Conservation (phyloP, 2,797 vertebrate species). For the Setipinna tenuifilis region DNA sequence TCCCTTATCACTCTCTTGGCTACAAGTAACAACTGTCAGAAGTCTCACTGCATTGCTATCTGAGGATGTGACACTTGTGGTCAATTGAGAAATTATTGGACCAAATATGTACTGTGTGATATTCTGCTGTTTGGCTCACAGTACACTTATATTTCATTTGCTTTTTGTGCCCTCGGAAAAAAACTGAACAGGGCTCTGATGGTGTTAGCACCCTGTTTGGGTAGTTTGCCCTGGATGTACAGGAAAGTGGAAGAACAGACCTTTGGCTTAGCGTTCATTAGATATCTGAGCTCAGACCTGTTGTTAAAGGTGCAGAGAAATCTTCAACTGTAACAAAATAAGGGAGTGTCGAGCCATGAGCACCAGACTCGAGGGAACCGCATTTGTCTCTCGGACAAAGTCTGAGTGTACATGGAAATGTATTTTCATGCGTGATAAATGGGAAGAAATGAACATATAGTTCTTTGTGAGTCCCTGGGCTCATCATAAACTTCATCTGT, state of each 20-base stretch:
- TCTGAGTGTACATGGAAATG: background rate
- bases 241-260: background rate
- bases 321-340: background rate
- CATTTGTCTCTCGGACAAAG: background rate
- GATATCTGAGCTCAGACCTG: background rate
- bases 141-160: background rate
- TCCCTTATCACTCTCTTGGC: background rate
- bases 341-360: background rate
- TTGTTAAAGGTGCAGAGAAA: background rate
- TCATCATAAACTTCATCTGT: background rate
- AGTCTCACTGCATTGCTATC: background rate
- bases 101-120: background rate
- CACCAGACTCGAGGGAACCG: background rate
- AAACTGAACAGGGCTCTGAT: background rate
- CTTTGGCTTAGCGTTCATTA: background rate
- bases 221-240: background rate
- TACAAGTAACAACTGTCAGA: background rate
- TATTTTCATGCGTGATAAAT: background rate
- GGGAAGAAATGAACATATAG: background rate
- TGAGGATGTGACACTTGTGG: background rate
- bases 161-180: background rate
- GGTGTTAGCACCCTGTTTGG: conserved; percentile 6
- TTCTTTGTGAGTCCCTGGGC: background rate
- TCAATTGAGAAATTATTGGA: background rate
- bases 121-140: background rate